A percentile compares a stretch with the other conserved stretches of the same genome.
phyloP scores from a whole-genome alignment of 2,888 invertebrate genomes.

The Periphyllus acericola region DNA sequence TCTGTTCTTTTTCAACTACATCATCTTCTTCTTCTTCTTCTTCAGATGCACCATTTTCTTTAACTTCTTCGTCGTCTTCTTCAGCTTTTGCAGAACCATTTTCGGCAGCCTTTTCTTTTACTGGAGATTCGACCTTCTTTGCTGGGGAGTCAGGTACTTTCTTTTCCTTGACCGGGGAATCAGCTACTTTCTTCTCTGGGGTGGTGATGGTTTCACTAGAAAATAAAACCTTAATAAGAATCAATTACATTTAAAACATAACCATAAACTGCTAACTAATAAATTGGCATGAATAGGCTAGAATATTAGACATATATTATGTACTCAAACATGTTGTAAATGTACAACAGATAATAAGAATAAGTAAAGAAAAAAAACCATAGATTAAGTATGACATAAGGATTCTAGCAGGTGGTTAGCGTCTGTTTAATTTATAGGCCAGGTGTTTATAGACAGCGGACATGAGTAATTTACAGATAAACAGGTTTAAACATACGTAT shows the following conservation, averaged over 20 bases:
- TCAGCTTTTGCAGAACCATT: slow-evolving; percentile 49
- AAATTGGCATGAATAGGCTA: not conserved
- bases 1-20: slow-evolving; percentile 48
- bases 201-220: slow-evolving; percentile 42
- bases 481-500: not conserved
- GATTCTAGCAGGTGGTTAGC: slow-evolving; percentile 27
- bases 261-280: not conserved
- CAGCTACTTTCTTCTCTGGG: slow-evolving; percentile 56
- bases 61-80: slow-evolving; percentile 44
- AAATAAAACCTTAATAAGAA: not conserved
- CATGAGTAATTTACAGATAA: not conserved
- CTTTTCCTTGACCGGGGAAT: slow-evolving; percentile 51
- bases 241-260: not conserved
- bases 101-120: slow-evolving; percentile 51
- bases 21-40: slow-evolving; percentile 45
- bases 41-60: slow-evolving; percentile 50
- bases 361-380: not conserved
- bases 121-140: slow-evolving; percentile 40
- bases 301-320: not conserved
- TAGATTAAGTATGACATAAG: not conserved
- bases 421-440: not conserved
- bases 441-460: not conserved
- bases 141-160: slow-evolving; percentile 54
- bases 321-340: not conserved
- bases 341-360: not conserved